Base-by-base conservation (phyloP, 2,113 vertebrate genomes). In the Caretta caretta region DNA sequence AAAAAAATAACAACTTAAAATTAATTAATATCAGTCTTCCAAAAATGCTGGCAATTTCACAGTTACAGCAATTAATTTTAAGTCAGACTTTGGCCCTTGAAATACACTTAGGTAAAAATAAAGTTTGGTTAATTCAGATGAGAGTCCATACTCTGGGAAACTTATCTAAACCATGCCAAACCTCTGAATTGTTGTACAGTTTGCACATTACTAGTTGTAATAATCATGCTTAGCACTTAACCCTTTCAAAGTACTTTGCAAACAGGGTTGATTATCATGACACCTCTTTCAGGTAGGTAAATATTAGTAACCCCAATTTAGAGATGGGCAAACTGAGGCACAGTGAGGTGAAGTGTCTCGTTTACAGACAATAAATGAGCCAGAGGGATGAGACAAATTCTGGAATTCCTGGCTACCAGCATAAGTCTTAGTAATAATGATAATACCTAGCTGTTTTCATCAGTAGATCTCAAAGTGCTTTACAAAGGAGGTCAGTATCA, bases 11-110 rank as follows among this genome's bases (percentile, higher is more conserved):
- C 14, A 16, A 20, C 88, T 81, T 57, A 80, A 79, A 93, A 80
- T 92, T 97, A 92, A 16, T 90, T 93, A 4, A 35, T 72, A 83
- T 95, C 65, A 42, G 49, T 57, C 65, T 95, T 96, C 84, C 86
- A 91, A 95, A 95, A 83, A 5, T 0, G 0, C 87, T 89, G 88
- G 80, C 88, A 25, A 27, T 88, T 88, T 90, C 90, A 78, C 57
- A 48, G 38, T 57, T 93, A 78, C 80, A 79, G 35, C 80, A 90
- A 80, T 27, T 72, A 31, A n/a, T 95, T 92, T 78, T 91, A 81
- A 88, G 29, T 75, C 59, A 94, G 46, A 25, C 69, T 90, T 93
- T 13, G 11, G 72, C 82, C 11, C 3, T 72, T 85, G 54, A 91
- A 92, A 92, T 83, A 82, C 14, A 69, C 25, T 76, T 50, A 65